Conservation (phyloP, 2,888 invertebrate species). For the Alviniconcha strummeri region DNA sequence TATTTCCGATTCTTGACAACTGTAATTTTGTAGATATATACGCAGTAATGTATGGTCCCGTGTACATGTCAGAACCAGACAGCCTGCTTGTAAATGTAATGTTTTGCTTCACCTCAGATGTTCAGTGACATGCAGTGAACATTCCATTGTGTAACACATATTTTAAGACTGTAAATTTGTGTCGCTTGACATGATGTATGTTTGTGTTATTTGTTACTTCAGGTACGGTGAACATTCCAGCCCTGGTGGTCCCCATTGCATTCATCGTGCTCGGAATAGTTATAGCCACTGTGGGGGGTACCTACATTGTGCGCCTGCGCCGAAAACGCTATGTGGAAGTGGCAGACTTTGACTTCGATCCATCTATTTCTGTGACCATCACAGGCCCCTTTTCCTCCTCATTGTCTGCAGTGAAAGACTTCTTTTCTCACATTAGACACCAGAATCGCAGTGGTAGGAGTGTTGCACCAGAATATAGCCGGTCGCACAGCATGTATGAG, state of each 20-base stretch:
- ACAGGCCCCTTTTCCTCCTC: conserved; percentile 1
- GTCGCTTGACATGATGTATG: too few species aligned
- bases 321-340: conserved; percentile 50
- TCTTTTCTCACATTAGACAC: background rate
- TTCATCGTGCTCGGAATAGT: conserved; percentile 41
- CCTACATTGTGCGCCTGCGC: conserved; percentile 43
- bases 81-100: too few species aligned
- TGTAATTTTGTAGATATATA: too few species aligned
- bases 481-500: conserved; percentile 10
- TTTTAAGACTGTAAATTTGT: too few species aligned
- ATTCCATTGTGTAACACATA: too few species aligned
- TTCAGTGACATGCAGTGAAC: too few species aligned
- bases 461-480: background rate
- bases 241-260: conserved; percentile 42
- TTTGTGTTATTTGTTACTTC: background rate
- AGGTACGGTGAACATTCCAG: conserved; percentile 39
- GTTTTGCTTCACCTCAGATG: too few species aligned
- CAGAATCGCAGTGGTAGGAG: too few species aligned
- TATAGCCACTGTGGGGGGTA: conserved; percentile 38
- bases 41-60: too few species aligned
- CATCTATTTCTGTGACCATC: conserved; percentile 36
- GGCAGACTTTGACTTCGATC: conserved; percentile 64
- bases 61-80: too few species aligned
- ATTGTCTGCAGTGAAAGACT: conserved; percentile 15
- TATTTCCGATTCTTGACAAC: too few species aligned